Conservation (phyloP, 2,113 vertebrate species). For the Syngnathus typhle region DNA sequence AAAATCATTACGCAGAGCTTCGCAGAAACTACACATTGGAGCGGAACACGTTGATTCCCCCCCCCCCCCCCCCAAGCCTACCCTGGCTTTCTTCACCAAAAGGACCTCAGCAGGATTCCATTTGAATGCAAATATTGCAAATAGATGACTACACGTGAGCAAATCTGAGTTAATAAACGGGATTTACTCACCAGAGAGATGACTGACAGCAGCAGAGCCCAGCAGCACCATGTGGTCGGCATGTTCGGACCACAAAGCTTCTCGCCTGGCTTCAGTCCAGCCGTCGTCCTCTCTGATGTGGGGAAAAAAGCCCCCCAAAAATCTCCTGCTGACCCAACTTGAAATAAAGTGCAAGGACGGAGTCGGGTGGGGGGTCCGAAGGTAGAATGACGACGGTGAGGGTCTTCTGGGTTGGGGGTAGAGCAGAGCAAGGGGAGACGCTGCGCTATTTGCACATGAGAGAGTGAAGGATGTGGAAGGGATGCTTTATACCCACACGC, state of each 20-base stretch:
- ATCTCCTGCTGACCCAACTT: conserved; percentile 38
- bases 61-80: background rate
- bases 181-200: conserved; percentile 58
- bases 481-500: conserved; percentile 59
- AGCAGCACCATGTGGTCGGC: conserved; percentile 52
- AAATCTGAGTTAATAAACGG: background rate
- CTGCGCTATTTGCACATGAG: conserved; percentile 48
- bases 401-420: conserved; percentile 1
- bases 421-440: conserved; percentile 13
- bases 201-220: conserved; percentile 51
- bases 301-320: background rate
- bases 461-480: conserved; percentile 40
- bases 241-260: conserved; percentile 25
- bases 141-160: background rate
- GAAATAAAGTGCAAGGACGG: background rate
- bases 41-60: background rate
- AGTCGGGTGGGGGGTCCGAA: background rate
- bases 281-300: conserved; percentile 19
- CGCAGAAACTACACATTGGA: background rate
- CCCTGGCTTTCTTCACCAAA: background rate
- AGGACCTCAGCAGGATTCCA: background rate
- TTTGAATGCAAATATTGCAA: background rate
- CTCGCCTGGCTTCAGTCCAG: background rate
- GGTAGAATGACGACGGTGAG: conserved; percentile 8
- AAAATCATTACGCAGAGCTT: background rate